Evolutionary conservation across 2,113 vertebrate species (phyloP).

Genomic region (Prietella phreatophila): DNA sequence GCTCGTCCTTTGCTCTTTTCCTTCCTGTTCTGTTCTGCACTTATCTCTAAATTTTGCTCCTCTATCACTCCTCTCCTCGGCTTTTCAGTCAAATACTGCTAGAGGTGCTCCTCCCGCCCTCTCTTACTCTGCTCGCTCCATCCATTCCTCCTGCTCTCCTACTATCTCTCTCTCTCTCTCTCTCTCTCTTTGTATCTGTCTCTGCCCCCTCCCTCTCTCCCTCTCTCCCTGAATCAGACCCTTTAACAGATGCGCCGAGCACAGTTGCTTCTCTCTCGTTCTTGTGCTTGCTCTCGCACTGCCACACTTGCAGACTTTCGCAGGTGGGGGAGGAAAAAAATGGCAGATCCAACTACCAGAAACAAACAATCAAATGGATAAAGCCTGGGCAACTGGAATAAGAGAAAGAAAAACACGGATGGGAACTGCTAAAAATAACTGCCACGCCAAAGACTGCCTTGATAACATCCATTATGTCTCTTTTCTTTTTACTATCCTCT

Average conservation of each 20-base stretch:
- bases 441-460: slow-evolving; percentile 38
- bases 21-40: slow-evolving; percentile 29
- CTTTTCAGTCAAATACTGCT: slow-evolving; percentile 30
- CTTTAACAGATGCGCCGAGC: slow-evolving; percentile 35
- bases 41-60: slow-evolving; percentile 28
- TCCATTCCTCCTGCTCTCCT: slow-evolving; percentile 20
- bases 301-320: slow-evolving; percentile 35
- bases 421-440: slow-evolving; percentile 50
- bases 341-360: not conserved
- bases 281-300: slow-evolving; percentile 10
- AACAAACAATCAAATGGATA: slow-evolving; percentile 11
- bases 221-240: slow-evolving; percentile 39
- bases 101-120: not conserved
- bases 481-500: slow-evolving; percentile 11
- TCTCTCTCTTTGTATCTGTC: not conserved
- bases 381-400: not conserved
- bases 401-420: slow-evolving; percentile 5
- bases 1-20: not conserved
- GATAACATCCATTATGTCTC: slow-evolving; percentile 24
- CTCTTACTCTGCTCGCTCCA: slow-evolving; percentile 3
- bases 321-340: not conserved
- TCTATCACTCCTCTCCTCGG: not conserved
- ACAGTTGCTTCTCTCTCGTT: slow-evolving; percentile 35
- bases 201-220: not conserved
- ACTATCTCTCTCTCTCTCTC: slow-evolving; percentile 10